Evolutionary conservation across 2,113 vertebrate species (phyloP).

Genomic region (Nestor notabilis): DNA sequence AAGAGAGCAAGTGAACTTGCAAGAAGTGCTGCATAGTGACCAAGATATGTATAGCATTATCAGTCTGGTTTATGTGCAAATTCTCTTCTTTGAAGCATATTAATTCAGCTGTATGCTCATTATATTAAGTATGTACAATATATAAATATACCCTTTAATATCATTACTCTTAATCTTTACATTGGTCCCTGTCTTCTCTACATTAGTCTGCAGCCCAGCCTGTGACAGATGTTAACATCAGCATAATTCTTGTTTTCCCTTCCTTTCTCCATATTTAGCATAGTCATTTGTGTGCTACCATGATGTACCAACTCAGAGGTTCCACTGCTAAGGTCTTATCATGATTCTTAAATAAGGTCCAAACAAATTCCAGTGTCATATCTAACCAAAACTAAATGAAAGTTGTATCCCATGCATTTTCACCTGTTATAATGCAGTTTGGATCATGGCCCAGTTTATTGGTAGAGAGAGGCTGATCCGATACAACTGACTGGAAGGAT

Average conservation of each 20-base stretch:
- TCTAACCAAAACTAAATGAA: background rate
- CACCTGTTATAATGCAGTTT: background rate
- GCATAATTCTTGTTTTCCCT: background rate
- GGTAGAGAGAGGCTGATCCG: conserved; percentile 21
- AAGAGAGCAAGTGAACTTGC: background rate
- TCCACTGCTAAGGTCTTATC: background rate
- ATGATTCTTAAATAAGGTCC: background rate
- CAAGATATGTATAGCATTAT: background rate
- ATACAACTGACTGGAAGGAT: conserved; percentile 26
- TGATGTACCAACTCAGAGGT: background rate
- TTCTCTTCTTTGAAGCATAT: background rate
- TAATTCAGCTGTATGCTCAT: background rate
- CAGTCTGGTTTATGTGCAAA: background rate
- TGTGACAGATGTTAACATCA: background rate
- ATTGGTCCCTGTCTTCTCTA: background rate
- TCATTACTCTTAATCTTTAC: background rate
- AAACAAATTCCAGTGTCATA: background rate
- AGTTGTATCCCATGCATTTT: background rate
- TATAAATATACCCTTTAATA: background rate
- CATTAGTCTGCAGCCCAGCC: background rate
- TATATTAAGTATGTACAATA: background rate
- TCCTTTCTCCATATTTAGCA: background rate
- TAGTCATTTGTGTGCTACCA: background rate
- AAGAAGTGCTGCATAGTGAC: background rate
- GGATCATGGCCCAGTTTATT: conserved; percentile 12